These are phyloP conservation scores for Pedicia rivosa DNA, from an alignment of 2,888 invertebrate genomes.

Conservation along the genomic window DNA sequence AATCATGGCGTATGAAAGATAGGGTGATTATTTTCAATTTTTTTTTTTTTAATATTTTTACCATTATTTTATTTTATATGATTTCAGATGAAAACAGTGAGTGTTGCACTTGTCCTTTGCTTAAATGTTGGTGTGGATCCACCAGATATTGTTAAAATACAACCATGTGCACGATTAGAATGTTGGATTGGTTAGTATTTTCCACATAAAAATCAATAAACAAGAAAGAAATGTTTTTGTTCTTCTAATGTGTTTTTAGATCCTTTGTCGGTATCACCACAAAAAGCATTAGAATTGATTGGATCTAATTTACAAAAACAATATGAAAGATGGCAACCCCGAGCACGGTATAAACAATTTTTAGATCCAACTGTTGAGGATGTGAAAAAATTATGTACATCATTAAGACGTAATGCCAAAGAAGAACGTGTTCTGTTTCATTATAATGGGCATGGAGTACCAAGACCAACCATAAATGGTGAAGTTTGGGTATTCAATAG, in stretches of 20 bases:
- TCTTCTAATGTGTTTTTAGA: constrained; percentile 34
- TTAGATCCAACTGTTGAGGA: constrained; percentile 97
- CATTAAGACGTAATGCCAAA: constrained; percentile 88
- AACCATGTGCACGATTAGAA: constrained; percentile 88
- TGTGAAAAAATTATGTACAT: constrained; percentile 91
- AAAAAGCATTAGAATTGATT: constrained; percentile 84
- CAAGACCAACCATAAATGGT: constrained; percentile 92
- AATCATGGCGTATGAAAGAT: constrained; percentile 87
- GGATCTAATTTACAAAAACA: constrained; percentile 85
- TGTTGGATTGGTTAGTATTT: constrained; percentile 81
- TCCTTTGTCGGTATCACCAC: constrained; percentile 73
- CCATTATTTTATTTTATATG: not conserved
- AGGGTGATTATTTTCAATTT: constrained; percentile 40
- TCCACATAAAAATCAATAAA: not conserved
- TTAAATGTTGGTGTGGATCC: constrained; percentile 99
- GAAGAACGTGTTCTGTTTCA: constrained; percentile 97
- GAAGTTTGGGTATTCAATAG: constrained; percentile 99
- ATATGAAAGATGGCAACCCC: constrained; percentile 97
- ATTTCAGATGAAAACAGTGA: constrained; percentile 93
- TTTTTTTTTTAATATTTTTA: not conserved
- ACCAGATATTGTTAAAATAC: constrained; percentile 93
- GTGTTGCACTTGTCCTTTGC: constrained; percentile 93
- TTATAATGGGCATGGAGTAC: constrained; percentile 99
- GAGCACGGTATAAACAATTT: constrained; percentile 93
- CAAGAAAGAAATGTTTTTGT: not conserved